Base-by-base conservation (phyloP, 2,113 vertebrate genomes). In the Rhinolophus sinicus region DNA sequence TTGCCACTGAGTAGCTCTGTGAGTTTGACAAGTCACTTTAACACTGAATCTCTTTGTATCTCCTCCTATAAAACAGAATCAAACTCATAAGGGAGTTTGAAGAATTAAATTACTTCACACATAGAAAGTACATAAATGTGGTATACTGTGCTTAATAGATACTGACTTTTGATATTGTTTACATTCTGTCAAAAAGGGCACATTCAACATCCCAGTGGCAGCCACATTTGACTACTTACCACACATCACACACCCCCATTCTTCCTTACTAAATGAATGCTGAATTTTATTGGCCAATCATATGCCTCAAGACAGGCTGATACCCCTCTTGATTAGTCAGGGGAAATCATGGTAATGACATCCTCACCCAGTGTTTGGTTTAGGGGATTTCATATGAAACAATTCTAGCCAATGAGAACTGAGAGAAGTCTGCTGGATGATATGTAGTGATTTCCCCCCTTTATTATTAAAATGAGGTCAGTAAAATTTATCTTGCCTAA, bases 61-160 rank as follows among this genome's bases (percentile, higher is more conserved):
- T 12, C 30, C 19, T 77, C 82, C 72, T 78, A 11, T 33, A 92
- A 89, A 91, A 69, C 6, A 84, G 19, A 95, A 35, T 89, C 33
- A 24, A 28, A 22, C 10, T 76, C 35, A 26, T 56, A 86, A 35
- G 14, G 19, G 50, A 82, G 33, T 47, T n/a, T 52, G 38, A 19
- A 65, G 6, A 14, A 28, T 83, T 60, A 40, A 78, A 93, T 67
- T 2, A 81, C 21, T 38, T 62, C 26, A 92, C 6, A 93, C 9
- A 67, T 4, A 14, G 6, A 82, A 86, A 88, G 8, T 1, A 50
- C 3, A 62, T 9, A 52, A 50, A 87, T 60, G n/a, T 14, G 7
- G 28, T 9, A 44, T 19, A 82, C 5, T 65, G 0, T 30, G 15
- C 9, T 77, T 81, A 33, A 50, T n/a, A 54, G 56, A 73, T 40